A percentile compares a stretch with the other conserved stretches of the same genome.
Conservation (phyloP, 2,797 vertebrate genomes). For the Tragelaphus oryx region DNA sequence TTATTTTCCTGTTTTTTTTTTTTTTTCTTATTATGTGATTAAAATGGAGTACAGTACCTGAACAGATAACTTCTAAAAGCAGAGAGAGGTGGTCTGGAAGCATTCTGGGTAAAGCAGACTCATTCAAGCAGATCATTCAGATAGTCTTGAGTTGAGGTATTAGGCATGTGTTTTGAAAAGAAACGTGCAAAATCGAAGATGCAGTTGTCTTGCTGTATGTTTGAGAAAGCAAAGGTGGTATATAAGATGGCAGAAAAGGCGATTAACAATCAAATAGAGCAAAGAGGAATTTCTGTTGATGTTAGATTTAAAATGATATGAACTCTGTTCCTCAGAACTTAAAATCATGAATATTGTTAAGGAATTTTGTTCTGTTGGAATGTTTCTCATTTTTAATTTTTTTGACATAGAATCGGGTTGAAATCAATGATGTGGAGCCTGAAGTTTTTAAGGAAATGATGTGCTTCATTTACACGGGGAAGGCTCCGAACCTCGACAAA, state of each 20-base stretch:
- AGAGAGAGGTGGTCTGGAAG: not conserved
- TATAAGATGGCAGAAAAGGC: not conserved
- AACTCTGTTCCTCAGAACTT: not conserved
- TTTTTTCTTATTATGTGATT: not conserved
- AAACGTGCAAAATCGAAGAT: not conserved
- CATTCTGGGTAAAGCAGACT: not conserved
- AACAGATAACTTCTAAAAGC: constrained; percentile 32
- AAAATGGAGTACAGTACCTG: not conserved
- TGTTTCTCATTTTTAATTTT: constrained; percentile 44
- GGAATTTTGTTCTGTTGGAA: constrained; percentile 44
- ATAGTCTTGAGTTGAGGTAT: not conserved
- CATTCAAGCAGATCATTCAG: not conserved
- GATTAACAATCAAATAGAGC: not conserved
- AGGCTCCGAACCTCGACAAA: constrained; percentile 98
- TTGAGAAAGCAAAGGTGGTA: constrained; percentile 2
- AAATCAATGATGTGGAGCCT: constrained; percentile 98
- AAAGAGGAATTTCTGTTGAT: not conserved
- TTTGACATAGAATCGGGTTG: constrained; percentile 91
- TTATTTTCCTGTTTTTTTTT: constrained; percentile 27
- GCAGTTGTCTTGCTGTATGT: not conserved
- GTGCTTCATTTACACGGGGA: constrained; percentile 99
- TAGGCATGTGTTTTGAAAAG: not conserved
- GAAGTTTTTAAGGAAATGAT: constrained; percentile 99
- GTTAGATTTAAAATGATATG: not conserved
- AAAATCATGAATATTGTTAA: constrained; percentile 34